phyloP scores from a whole-genome alignment of 2,113 vertebrate species.

The Verasper variegatus region DNA sequence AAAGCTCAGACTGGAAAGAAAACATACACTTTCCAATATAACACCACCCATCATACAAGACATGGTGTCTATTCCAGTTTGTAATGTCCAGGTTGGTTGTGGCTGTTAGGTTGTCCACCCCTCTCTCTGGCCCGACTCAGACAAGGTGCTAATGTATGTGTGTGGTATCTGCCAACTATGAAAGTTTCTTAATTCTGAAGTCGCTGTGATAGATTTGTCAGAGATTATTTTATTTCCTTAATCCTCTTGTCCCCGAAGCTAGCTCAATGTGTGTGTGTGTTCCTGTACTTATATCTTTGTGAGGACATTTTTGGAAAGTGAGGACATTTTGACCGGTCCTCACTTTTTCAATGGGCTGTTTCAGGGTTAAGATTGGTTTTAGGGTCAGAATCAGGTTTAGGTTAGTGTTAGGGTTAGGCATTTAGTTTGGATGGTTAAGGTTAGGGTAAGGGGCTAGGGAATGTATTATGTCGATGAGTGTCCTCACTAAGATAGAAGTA shows the following conservation, averaged over 20 bases:
- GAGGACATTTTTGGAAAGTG: no score
- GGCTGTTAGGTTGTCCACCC: not conserved
- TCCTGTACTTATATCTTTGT: not conserved
- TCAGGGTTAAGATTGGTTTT: no score
- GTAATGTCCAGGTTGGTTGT: slow-evolving; percentile 1
- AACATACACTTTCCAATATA: not conserved
- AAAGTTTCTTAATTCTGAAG: slow-evolving; percentile 74
- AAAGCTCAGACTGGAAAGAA: not conserved
- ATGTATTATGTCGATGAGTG: no score
- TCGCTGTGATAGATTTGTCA: slow-evolving; percentile 75
- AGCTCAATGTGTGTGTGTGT: slow-evolving; percentile 30
- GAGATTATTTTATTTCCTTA: slow-evolving; percentile 71
- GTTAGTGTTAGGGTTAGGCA: no score
- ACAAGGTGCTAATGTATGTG: slow-evolving; percentile 48
- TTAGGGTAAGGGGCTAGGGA: no score
- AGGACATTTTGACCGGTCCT: no score
- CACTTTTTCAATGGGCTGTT: no score
- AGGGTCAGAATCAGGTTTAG: no score
- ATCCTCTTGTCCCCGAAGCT: slow-evolving; percentile 78
- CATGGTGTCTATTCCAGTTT: not conserved
- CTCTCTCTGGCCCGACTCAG: slow-evolving; percentile 18
- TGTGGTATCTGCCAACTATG: slow-evolving; percentile 63
- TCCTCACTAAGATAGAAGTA: no score
- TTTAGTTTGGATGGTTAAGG: no score
- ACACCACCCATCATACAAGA: not conserved